Conservation (phyloP, 2,888 invertebrate genomes). For the Willowsia nigromaculata region DNA sequence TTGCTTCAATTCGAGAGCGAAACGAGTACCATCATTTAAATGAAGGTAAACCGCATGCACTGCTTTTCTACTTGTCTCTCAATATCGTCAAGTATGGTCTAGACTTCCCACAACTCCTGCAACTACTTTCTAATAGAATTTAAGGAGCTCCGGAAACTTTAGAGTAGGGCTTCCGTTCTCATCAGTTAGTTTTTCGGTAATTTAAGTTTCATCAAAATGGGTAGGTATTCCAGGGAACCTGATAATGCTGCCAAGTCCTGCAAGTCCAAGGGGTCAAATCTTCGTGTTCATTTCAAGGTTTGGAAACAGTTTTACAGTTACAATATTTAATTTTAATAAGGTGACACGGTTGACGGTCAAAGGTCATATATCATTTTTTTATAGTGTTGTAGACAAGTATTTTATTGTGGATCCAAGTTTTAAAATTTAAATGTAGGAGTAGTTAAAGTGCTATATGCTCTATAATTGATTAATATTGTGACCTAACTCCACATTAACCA, state of each 20-base stretch:
- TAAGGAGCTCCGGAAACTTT: neutral
- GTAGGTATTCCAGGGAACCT: conserved; percentile 97
- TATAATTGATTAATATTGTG: conserved; percentile 86
- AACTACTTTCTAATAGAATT: neutral
- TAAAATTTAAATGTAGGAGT: neutral
- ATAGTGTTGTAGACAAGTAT: too few relatives aligned
- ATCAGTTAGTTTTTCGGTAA: neutral
- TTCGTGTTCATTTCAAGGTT: conserved; percentile 99
- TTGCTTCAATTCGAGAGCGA: neutral
- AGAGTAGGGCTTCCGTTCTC: neutral
- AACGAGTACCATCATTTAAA: neutral
- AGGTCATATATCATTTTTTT: too few relatives aligned
- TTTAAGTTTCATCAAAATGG: conserved; percentile 84
- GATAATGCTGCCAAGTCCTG: conserved; percentile 98
- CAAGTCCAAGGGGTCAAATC: conserved; percentile 98
- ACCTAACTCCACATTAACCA: conserved; percentile 81
- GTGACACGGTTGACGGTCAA: too few relatives aligned
- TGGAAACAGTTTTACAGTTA: conserved; percentile 67
- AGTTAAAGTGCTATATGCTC: neutral
- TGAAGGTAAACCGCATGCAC: conserved; percentile 9
- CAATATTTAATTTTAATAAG: neutral
- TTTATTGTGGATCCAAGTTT: too few relatives aligned
- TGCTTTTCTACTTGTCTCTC: neutral
- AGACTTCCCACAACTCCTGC: neutral
- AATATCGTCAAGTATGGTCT: neutral